A percentile compares a stretch with the other conserved stretches of the same genome.
Conservation (phyloP, 2,113 vertebrate species). For the Sigmodon hispidus region DNA sequence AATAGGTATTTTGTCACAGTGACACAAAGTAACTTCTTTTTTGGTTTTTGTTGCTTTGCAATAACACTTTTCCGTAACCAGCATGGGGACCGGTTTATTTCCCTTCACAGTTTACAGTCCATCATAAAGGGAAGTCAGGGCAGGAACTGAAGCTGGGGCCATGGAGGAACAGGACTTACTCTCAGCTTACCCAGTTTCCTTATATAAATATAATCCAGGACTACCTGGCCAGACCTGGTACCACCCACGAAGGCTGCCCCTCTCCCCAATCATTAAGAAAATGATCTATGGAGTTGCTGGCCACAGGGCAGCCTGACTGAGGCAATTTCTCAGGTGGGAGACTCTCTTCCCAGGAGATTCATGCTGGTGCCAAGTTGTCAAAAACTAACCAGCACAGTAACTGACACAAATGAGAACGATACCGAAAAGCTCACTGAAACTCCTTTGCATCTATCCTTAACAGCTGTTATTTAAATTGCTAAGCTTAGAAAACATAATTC, state of each 20-base stretch:
- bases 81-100: not conserved
- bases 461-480: not conserved
- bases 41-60: not conserved
- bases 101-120: not conserved
- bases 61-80: not conserved
- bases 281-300: not conserved
- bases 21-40: not conserved
- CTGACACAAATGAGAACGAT: not conserved
- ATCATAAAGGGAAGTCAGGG: no score
- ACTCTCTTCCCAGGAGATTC: not conserved
- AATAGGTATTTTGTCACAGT: not conserved
- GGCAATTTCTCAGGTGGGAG: not conserved
- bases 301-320: not conserved
- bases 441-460: not conserved
- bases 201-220: not conserved
- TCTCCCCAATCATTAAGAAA: not conserved
- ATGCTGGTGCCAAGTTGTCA: not conserved
- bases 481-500: conserved; percentile 38
- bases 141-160: not conserved
- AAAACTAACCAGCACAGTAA: not conserved
- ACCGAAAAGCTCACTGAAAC: conserved; percentile 14
- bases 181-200: not conserved
- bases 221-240: no score
- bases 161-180: not conserved
- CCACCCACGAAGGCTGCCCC: not conserved